Conservation (phyloP, 2,888 invertebrate genomes). For the Rhogogaster chlorosoma region DNA sequence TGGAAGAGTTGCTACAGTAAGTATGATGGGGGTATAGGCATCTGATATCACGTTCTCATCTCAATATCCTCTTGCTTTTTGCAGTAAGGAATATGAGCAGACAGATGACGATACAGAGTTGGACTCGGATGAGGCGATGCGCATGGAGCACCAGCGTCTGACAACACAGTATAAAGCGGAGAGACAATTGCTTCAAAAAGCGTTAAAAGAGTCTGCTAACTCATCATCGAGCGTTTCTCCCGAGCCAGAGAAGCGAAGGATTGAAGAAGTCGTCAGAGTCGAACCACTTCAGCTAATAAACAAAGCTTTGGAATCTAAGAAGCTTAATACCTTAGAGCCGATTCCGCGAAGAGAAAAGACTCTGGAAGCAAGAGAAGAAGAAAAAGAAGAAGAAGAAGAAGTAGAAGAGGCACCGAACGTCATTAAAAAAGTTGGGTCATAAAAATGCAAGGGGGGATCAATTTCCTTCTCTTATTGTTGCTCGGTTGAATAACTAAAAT, state of each 20-base stretch:
- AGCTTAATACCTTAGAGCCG: neutral
- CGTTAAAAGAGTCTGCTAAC: slow-evolving; percentile 65
- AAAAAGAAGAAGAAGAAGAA: slow-evolving; percentile 65
- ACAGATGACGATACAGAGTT: slow-evolving; percentile 67
- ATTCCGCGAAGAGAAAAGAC: slow-evolving; percentile 49
- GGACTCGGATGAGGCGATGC: slow-evolving; percentile 63
- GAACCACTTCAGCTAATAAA: neutral
- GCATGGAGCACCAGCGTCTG: slow-evolving; percentile 73
- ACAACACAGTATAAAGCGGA: slow-evolving; percentile 74
- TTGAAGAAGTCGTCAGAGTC: neutral
- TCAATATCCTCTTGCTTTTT: neutral
- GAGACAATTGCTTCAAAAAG: slow-evolving; percentile 72
- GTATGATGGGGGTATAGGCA: slow-evolving; percentile 52
- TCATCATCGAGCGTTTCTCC: slow-evolving; percentile 53
- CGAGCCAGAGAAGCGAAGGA: slow-evolving; percentile 48
- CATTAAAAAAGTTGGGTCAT: neutral
- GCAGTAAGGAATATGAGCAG: slow-evolving; percentile 63
- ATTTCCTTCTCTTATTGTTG: neutral
- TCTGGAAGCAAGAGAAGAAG: slow-evolving; percentile 57
- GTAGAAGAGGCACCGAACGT: slow-evolving; percentile 70
- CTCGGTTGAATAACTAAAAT: neutral
- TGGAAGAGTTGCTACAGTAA: slow-evolving; percentile 83
- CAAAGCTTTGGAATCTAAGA: slow-evolving; percentile 6
- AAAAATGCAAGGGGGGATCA: neutral
- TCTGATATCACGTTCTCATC: neutral